Base-by-base conservation (phyloP, 2,113 vertebrate genomes). In the Silurus asotus region DNA sequence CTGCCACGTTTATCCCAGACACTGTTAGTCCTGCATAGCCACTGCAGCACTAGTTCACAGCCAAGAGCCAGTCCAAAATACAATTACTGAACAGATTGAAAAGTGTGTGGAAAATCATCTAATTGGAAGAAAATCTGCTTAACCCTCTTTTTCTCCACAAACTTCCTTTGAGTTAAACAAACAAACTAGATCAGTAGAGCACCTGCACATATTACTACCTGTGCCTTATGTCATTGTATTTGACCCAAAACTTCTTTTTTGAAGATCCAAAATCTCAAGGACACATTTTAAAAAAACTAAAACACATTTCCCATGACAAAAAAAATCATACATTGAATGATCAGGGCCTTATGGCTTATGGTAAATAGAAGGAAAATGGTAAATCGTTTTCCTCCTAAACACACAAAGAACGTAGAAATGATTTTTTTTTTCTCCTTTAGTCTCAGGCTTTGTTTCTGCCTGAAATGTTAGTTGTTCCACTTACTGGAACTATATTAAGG, bases 351-450 rank as follows among this genome's bases (percentile, higher is more conserved):
- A n/a, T n/a, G n/a, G n/a, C 55, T 49, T 25, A 77, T 37, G 15
- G 4, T n/a, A 17, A 62, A 76, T 14, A 15, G 19, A 56, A 49
- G 55, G 45, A 64, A 64, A 55, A 20, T 49, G 10, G 28, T 7
- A 76, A 56, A 72, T 74, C 48, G 80, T 9, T 19, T 7, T 6
- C 9, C 59, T 55, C 28, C 37, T 37, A 37, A 37, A 62, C 77
- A 70, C n/a, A 88, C 51, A 89, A 89, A 91, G 88, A 88, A 89
- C 91, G 90, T 77, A 58, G 23, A 67, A 89, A 85, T 89, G 90
- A 87, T 84, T 90, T 88, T 82, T 59, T 72, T 11, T 83, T 85
- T 25, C 67, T 15, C 87, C 61, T 80, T 25, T 82, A 10, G 4
- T 84, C 72, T 88, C 81, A 37, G 23, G 76, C 58, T 85, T 79